Evolutionary conservation across 2,113 vertebrate species (phyloP).

Genomic region (Fukomys damarensis): DNA sequence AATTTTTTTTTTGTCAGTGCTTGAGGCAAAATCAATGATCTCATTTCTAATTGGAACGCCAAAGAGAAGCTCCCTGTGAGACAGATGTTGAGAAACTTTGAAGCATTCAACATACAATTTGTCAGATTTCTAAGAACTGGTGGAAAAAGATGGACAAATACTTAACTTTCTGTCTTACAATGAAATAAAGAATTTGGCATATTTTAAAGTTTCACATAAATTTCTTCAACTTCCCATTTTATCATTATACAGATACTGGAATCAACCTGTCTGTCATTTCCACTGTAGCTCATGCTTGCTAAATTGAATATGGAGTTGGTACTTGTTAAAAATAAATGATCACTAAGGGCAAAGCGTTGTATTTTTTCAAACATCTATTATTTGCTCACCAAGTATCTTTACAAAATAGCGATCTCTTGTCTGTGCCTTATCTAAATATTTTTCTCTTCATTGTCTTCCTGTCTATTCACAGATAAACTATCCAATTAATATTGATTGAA

Average conservation of each 20-base stretch:
- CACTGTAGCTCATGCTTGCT: neutral
- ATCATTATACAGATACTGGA: too few species aligned
- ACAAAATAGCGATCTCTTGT: neutral
- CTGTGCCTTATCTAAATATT: neutral
- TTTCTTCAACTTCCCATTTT: neutral
- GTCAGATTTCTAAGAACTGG: neutral
- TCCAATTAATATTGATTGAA: neutral
- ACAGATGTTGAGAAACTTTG: neutral
- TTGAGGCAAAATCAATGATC: conserved; percentile 23
- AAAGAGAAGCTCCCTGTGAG: neutral
- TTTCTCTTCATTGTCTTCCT: neutral
- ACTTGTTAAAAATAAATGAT: neutral
- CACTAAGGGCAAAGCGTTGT: neutral
- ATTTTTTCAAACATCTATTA: neutral
- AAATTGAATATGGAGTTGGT: neutral
- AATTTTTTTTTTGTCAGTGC: conserved; percentile 23
- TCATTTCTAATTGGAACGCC: conserved; percentile 47
- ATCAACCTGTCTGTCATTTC: neutral
- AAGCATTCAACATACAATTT: neutral
- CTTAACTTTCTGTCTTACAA: neutral
- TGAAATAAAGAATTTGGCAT: neutral
- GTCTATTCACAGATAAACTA: neutral
- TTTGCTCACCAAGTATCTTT: neutral
- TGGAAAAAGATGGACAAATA: neutral
- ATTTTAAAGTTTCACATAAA: neutral